A percentile compares a stretch with the other conserved stretches of the same genome.
Evolutionary conservation across 2,113 vertebrate species (phyloP).

Genomic region (Tragelaphus imberbis): DNA sequence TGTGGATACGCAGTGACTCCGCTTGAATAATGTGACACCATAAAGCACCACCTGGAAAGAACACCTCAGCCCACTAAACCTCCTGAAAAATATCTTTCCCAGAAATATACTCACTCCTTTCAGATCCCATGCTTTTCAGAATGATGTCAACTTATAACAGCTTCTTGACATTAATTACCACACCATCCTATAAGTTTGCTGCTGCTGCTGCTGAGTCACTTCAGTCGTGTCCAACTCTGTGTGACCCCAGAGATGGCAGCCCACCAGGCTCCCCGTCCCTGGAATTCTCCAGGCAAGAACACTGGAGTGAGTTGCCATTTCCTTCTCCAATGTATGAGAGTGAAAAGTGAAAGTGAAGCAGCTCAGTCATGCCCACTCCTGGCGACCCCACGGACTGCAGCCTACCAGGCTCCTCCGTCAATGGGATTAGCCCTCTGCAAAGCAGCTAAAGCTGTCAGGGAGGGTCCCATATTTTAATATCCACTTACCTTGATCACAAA

Average conservation of each 20-base stretch:
- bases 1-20: not conserved
- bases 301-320: no score
- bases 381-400: no score
- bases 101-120: constrained; percentile 35
- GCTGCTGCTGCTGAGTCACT: no score
- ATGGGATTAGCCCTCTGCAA: constrained; percentile 10
- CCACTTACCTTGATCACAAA: constrained; percentile 54
- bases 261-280: no score
- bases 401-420: no score
- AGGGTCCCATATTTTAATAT: constrained; percentile 63
- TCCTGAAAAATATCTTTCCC: constrained; percentile 43
- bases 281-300: no score
- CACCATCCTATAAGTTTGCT: constrained; percentile 19
- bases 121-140: constrained; percentile 42
- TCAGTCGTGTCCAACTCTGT: no score
- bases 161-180: constrained; percentile 67
- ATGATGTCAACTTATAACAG: constrained; percentile 45
- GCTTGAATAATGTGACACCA: constrained; percentile 13
- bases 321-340: no score
- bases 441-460: constrained; percentile 46
- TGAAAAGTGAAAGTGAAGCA: no score
- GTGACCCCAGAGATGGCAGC: no score
- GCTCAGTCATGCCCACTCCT: no score
- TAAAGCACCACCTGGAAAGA: constrained; percentile 36
- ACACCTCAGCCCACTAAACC: constrained; percentile 17